Evolutionary conservation across 2,797 vertebrate species (phyloP), one percentile per base, ranked within the genome.

Genomic region (Phoxinus dragarum): DNA sequence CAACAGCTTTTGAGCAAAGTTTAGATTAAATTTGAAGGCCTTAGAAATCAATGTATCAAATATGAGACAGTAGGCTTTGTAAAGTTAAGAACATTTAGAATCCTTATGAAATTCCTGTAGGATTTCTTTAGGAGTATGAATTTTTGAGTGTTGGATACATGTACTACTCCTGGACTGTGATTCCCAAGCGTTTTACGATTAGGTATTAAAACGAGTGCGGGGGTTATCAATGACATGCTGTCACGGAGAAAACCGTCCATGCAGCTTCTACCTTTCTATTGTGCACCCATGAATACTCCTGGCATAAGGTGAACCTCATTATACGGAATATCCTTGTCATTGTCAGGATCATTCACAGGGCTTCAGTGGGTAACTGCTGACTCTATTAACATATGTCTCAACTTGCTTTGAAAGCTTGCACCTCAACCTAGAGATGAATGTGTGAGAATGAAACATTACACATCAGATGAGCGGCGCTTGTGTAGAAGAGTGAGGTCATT

Each of bases 271-370:
- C 19, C 73, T 36, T 52, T 47, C 31, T 36, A 54, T 36, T 75
- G 49, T 75, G 73, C 31, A 23, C 10, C 49, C 19, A 4, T 75
- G 49, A 75, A 75, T 36, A 23, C 2, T 54, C 19, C 34, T 56
- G 49, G 74, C 10, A 36, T 36, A 36, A 54, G 47, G 73, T 75
- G 73, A 54, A 75, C 47, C 73, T 75, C 49, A 75, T 76, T 76
- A 76, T 75, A 36, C 6, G 1, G 49, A 75, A 54, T 75, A 54
- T 36, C 73, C 31, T 75, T 75, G 73, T 75, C 49, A 75, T 75
- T 54, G 31, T 19, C 31, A 54, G 31, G 19, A 75, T 75, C 19
- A 23, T 75, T 54, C 73, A 75, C 73, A 75, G 72, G 27, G 27
- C 1, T 7, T 47, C 42, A 73, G n/a, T 49, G 44, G 27, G 27